A percentile compares a stretch with the other conserved stretches of the same genome.
These are phyloP conservation scores for Bufotes viridis DNA, from an alignment of 2,797 vertebrate genomes.

Conservation along the genomic window DNA sequence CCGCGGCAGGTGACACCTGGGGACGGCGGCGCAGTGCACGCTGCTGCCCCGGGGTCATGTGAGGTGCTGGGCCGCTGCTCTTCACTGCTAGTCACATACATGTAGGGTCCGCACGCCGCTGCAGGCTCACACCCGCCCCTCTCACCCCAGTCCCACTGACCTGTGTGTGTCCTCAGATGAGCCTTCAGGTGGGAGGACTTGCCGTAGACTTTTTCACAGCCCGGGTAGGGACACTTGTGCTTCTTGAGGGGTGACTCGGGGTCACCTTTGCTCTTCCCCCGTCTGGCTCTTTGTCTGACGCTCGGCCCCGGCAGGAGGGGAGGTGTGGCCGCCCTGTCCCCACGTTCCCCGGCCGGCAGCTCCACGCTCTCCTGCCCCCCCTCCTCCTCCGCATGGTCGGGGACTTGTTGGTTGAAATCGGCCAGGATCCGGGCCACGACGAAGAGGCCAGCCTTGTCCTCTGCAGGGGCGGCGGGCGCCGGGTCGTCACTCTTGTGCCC, in stretches of 20 bases:
- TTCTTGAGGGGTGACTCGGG: constrained; percentile 93
- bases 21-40: neutral
- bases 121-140: neutral
- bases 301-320: constrained; percentile 81
- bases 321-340: constrained; percentile 92
- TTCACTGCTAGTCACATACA: neutral
- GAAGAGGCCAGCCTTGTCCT: constrained; percentile 82
- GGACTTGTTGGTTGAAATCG: constrained; percentile 94
- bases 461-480: constrained; percentile 76
- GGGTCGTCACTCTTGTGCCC: constrained; percentile 78
- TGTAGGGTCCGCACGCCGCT: no score
- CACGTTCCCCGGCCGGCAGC: constrained; percentile 69
- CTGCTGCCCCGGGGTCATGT: constrained; percentile 26
- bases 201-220: constrained; percentile 99
- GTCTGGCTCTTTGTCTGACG: constrained; percentile 93
- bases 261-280: constrained; percentile 85
- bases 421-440: constrained; percentile 96
- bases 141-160: constrained; percentile 79
- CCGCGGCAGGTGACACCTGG: neutral
- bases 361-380: constrained; percentile 71
- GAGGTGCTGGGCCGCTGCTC: constrained; percentile 29
- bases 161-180: constrained; percentile 99
- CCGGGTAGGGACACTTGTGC: constrained; percentile 98
- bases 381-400: constrained; percentile 67
- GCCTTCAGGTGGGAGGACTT: constrained; percentile 99